phyloP scores from a whole-genome alignment of 1,140 invertebrate species.

The Drosophila baimaii region DNA sequence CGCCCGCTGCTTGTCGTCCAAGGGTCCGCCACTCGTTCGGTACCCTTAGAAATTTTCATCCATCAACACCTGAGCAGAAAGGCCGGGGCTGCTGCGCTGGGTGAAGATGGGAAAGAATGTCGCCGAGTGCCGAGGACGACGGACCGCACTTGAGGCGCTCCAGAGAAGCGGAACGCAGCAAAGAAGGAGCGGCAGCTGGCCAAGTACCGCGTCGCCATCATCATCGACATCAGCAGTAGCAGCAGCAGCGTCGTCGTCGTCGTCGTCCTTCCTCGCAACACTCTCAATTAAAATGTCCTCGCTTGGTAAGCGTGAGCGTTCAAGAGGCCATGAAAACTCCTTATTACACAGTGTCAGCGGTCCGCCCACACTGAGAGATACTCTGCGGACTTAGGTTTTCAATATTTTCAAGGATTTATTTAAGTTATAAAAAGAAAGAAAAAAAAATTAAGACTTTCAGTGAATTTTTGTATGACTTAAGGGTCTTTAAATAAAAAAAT shows the following conservation, averaged over 20 bases:
- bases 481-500: not conserved
- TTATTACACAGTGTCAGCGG: slow-evolving; percentile 78
- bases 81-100: not conserved
- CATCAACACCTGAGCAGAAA: slow-evolving; percentile 73
- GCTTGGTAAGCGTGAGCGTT: slow-evolving; percentile 81
- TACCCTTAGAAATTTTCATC: slow-evolving; percentile 50
- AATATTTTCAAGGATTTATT: too few relatives aligned
- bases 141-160: slow-evolving; percentile 66
- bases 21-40: slow-evolving; percentile 44
- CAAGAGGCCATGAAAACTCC: slow-evolving; percentile 82
- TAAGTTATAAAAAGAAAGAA: not conserved
- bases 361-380: slow-evolving; percentile 20
- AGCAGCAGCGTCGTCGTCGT: slow-evolving; percentile 4
- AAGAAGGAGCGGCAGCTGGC: slow-evolving; percentile 67
- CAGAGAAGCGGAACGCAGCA: slow-evolving; percentile 34
- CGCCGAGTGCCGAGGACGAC: slow-evolving; percentile 37
- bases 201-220: slow-evolving; percentile 63
- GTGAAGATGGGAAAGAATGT: slow-evolving; percentile 37
- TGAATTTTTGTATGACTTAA: too few relatives aligned
- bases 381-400: not conserved
- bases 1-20: slow-evolving; percentile 9
- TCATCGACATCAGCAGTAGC: slow-evolving; percentile 38
- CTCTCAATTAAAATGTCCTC: slow-evolving; percentile 83
- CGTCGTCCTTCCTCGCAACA: slow-evolving; percentile 66
- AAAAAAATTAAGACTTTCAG: too few relatives aligned